Evolutionary conservation across 1,140 invertebrate genomes (phyloP).

Genomic region (Diorhabda elongata): DNA sequence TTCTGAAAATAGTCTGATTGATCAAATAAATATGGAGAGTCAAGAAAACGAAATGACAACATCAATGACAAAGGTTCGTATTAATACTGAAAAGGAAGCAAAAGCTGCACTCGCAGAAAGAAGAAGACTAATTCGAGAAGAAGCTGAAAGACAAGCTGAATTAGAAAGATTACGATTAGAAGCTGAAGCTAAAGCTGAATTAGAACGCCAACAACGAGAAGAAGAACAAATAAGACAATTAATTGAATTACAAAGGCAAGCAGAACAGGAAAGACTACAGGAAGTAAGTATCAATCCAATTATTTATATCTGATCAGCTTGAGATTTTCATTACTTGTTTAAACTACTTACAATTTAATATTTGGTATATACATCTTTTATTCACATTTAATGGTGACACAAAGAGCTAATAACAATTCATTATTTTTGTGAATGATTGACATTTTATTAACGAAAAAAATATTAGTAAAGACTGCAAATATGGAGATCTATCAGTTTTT

Average conservation of each 20-base stretch:
- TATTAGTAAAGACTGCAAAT: too few relatives aligned
- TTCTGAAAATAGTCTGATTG: background rate
- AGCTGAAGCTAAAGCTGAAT: constrained; percentile 68
- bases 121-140: constrained; percentile 74
- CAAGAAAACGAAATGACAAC: constrained; percentile 48
- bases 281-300: constrained; percentile 44
- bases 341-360: too few relatives aligned
- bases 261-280: constrained; percentile 72
- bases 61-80: constrained; percentile 66
- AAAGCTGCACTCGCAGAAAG: constrained; percentile 85
- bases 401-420: too few relatives aligned
- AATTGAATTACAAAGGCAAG: constrained; percentile 69
- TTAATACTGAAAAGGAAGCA: constrained; percentile 84
- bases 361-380: too few relatives aligned
- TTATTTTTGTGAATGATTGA: too few relatives aligned
- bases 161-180: constrained; percentile 70
- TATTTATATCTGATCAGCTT: background rate
- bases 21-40: background rate
- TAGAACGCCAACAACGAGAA: constrained; percentile 69
- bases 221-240: constrained; percentile 74
- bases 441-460: too few relatives aligned
- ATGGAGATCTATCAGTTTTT: too few relatives aligned
- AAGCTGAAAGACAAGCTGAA: constrained; percentile 81
- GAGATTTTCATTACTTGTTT: too few relatives aligned
- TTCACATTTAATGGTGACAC: too few relatives aligned